phyloP scores from a whole-genome alignment of 2,888 invertebrate species.

The Hyposoter didymator region DNA sequence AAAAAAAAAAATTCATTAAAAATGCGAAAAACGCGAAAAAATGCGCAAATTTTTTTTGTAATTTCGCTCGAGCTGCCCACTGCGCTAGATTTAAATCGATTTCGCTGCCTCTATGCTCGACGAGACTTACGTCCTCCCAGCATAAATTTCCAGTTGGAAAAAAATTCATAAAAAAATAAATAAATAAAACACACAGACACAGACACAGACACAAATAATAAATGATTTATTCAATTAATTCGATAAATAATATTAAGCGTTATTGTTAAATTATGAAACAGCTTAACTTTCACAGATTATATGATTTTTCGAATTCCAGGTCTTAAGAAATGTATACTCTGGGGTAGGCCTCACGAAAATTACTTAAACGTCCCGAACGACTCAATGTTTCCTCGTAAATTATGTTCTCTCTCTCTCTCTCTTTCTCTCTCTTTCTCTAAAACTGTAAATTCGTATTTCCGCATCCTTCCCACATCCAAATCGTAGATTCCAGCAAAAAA shows the following conservation, averaged over 20 bases:
- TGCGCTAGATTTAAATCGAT: conserved; percentile 4
- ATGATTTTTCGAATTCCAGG: conserved; percentile 82
- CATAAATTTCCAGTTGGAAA: background rate
- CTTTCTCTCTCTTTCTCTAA: conserved; percentile 10
- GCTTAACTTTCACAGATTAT: conserved; percentile 78
- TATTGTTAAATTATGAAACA: conserved; percentile 58
- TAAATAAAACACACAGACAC: conserved; percentile 5
- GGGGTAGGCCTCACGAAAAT: conserved; percentile 78
- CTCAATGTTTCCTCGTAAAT: conserved; percentile 59
- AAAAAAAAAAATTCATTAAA: background rate
- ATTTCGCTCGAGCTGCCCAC: too few relatives aligned
- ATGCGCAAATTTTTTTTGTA: background rate
- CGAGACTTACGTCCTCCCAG: background rate
- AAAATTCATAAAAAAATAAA: background rate
- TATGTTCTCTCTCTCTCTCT: conserved; percentile 49
- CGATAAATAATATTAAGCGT: conserved; percentile 57
- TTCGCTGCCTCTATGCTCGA: conserved; percentile 5
- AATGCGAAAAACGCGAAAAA: background rate
- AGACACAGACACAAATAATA: background rate
- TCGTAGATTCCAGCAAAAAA: conserved; percentile 7
- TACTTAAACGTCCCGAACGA: conserved; percentile 62
- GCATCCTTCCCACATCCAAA: background rate
- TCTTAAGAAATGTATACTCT: conserved; percentile 81
- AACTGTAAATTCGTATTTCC: background rate
- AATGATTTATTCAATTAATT: conserved; percentile 14